Percentiles rank a stretch among this genome's conserved stretches.
These are phyloP conservation scores for Megatriorchis doriae DNA, from an alignment of 2,113 vertebrate species.

Conservation along the genomic window DNA sequence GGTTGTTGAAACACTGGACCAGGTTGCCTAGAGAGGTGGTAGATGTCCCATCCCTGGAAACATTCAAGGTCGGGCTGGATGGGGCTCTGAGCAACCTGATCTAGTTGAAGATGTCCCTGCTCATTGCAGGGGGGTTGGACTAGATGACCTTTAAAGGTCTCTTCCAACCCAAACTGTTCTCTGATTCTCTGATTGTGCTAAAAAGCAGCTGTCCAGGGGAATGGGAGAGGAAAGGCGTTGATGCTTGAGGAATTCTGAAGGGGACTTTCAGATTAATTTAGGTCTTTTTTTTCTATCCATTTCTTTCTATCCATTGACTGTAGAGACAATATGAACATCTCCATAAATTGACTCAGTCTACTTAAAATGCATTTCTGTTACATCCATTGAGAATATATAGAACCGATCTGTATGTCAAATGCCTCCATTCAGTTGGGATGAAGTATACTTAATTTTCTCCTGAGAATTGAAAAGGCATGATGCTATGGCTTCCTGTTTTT, in stretches of 20 bases:
- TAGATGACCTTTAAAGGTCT: no score
- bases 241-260: background rate
- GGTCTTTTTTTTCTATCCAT: rapidly evolving
- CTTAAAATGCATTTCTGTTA: background rate
- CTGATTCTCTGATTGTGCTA: background rate
- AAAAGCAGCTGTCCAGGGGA: background rate
- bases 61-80: no score
- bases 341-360: background rate
- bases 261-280: background rate
- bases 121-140: no score
- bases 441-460: background rate
- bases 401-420: background rate
- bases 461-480: background rate
- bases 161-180: no score
- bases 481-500: background rate
- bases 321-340: background rate
- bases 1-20: background rate
- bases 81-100: no score
- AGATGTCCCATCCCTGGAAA: no score
- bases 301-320: background rate
- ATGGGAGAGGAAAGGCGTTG: background rate
- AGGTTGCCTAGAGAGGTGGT: background rate
- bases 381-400: background rate
- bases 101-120: no score
- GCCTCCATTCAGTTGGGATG: background rate